Evolutionary conservation across 2,797 vertebrate species (phyloP).

Genomic region (Saguinus oedipus): DNA sequence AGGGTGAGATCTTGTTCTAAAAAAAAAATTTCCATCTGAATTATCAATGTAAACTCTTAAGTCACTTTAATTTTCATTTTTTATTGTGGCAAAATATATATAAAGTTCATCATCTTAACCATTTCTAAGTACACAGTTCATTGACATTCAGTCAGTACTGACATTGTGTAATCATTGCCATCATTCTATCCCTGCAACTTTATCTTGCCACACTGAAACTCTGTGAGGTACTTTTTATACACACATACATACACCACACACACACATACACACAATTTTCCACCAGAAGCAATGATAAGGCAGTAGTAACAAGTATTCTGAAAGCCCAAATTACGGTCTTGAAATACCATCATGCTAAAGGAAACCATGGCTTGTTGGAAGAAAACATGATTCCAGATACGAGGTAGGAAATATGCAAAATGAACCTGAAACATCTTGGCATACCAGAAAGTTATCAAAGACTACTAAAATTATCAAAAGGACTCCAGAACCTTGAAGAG

Average conservation of each 20-base stretch:
- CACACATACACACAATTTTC: neutral
- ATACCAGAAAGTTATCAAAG: neutral
- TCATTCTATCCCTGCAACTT: neutral
- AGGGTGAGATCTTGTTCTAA: too few species aligned
- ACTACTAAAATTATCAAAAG: neutral
- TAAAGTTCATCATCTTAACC: neutral
- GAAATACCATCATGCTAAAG: neutral
- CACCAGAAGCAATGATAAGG: neutral
- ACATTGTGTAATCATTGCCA: neutral
- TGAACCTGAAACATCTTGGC: neutral
- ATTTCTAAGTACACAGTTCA: neutral
- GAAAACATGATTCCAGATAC: neutral
- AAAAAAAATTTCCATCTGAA: too few species aligned
- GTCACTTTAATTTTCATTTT: neutral
- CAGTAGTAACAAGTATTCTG: neutral
- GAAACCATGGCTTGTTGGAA: neutral
- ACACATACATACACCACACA: neutral
- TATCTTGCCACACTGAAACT: neutral
- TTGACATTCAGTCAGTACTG: neutral
- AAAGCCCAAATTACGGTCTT: neutral
- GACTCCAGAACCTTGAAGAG: neutral
- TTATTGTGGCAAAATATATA: neutral
- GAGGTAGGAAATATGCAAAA: neutral
- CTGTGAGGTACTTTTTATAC: neutral
- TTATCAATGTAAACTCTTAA: neutral